These are phyloP conservation scores for Meteorus cinctellus DNA, from an alignment of 2,888 invertebrate species.

Conservation along the genomic window DNA sequence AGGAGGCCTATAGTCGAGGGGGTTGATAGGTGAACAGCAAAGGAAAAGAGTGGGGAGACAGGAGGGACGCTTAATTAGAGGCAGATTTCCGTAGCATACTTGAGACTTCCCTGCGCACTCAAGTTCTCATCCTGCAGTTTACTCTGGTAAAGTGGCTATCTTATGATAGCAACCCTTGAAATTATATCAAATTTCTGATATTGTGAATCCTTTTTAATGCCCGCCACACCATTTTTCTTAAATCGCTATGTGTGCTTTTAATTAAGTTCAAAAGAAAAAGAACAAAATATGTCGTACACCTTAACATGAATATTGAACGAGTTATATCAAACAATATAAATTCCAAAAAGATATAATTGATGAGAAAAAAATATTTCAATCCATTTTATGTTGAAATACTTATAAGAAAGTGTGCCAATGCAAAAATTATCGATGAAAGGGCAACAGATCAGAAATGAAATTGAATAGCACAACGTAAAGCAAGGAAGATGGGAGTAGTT, in stretches of 20 bases:
- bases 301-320: too few species aligned
- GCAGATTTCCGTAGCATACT: conserved; percentile 72
- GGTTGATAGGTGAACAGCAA: conserved; percentile 41
- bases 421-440: not conserved
- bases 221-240: conserved; percentile 4
- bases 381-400: too few species aligned
- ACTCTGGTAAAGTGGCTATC: conserved; percentile 71
- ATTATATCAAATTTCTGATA: conserved; percentile 59
- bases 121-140: conserved; percentile 69
- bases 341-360: too few species aligned
- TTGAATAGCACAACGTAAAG: not conserved
- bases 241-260: not conserved
- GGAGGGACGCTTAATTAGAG: conserved; percentile 71
- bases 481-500: not conserved
- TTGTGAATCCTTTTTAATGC: conserved; percentile 37
- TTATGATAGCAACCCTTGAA: conserved; percentile 62
- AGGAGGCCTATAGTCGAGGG: conserved; percentile 54
- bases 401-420: too few species aligned
- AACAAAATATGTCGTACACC: not conserved
- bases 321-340: too few species aligned
- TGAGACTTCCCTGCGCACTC: conserved; percentile 69
- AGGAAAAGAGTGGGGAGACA: conserved; percentile 56
- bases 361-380: too few species aligned
- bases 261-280: not conserved
- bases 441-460: not conserved